phyloP scores from a whole-genome alignment of 2,797 vertebrate genomes.

The Pempheris klunzingeri region DNA sequence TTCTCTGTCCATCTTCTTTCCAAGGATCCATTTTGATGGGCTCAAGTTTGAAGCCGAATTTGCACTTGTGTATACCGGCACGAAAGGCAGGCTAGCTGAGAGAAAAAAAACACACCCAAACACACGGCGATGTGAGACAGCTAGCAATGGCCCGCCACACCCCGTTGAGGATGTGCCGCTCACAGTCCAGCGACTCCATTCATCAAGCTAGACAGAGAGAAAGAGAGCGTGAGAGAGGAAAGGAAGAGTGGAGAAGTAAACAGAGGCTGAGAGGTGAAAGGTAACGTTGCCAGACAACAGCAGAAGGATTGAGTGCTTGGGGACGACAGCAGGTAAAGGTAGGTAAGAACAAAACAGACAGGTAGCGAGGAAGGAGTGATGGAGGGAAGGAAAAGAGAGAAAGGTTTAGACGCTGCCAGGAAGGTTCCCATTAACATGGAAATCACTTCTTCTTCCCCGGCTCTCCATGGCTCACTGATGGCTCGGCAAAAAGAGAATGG shows the following conservation, averaged over 20 bases:
- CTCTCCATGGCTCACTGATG: slow-evolving; percentile 78
- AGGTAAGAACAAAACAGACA: slow-evolving; percentile 53
- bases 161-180: slow-evolving; percentile 73
- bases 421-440: slow-evolving; percentile 87
- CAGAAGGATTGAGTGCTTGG: slow-evolving; percentile 48
- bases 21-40: slow-evolving; percentile 45
- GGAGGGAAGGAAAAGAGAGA: slow-evolving; percentile 34
- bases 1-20: slow-evolving; percentile 41
- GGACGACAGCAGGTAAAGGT: slow-evolving; percentile 53
- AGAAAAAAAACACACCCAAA: slow-evolving; percentile 41
- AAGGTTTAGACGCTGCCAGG: slow-evolving; percentile 69
- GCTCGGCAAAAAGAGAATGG: slow-evolving; percentile 81
- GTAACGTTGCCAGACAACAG: slow-evolving; percentile 61
- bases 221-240: slow-evolving; percentile 38
- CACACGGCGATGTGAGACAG: slow-evolving; percentile 59
- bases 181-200: slow-evolving; percentile 83
- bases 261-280: slow-evolving; percentile 74
- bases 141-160: slow-evolving; percentile 67
- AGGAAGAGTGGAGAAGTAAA: slow-evolving; percentile 64
- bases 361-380: slow-evolving; percentile 41
- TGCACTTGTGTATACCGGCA: slow-evolving; percentile 35
- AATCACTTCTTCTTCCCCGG: slow-evolving; percentile 78
- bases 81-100: slow-evolving; percentile 28
- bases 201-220: slow-evolving; percentile 80
- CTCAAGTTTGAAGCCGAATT: slow-evolving; percentile 42